Base-by-base conservation (phyloP, 1,140 invertebrate genomes). In the Hydropsyche tenuis region DNA sequence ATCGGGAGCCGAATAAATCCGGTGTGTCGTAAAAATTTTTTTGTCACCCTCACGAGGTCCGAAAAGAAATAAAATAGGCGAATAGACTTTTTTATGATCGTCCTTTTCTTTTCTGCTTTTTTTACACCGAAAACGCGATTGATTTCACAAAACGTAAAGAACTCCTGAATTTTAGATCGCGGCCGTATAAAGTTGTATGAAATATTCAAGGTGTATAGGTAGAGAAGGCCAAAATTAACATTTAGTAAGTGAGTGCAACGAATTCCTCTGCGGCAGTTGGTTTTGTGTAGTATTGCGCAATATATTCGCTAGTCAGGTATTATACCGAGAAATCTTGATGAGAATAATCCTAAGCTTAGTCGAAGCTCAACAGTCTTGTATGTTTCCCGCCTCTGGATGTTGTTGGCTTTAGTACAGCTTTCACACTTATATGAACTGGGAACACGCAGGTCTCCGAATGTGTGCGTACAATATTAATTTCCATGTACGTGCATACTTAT, bases 1-100 rank as follows among this genome's bases (percentile, higher is more conserved):
- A 60, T 60, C 20, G 51, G 6, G 16, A 3, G 16, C 4, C 51
- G 51, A 7, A 60, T 48, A 60, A 60, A 60, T 60, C 56, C 23
- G 11, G 20, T 12, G 20, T 18, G 56, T 60, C 22, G 20, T 37
- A 37, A 37, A 37, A 37, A 18, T 53, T 53, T 53, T 53, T 53
- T 53, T 14, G 18, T 60, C 22, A 22, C 23, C 56, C 12, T 0
- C n/a, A 60, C 16, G 45, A 48, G 22, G 56, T 60, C 56, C 56
- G 56, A 60, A 60, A 53, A n/a, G 56, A 60, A 48, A 60, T 60
- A 60, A 60, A 60, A 60, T 60, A 20, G 7, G 22, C 56, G 56
- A 60, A 60, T 60, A 60, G 56, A 60, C 23, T 60, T 60, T 53
- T 60, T 60, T 60, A 60, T 20, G 56, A 60, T 60, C 56, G 20